A percentile compares a stretch with the other conserved stretches of the same genome.
These are phyloP conservation scores for Chloroclystis v-ata DNA, from an alignment of 2,888 invertebrate species.

Conservation along the genomic window DNA sequence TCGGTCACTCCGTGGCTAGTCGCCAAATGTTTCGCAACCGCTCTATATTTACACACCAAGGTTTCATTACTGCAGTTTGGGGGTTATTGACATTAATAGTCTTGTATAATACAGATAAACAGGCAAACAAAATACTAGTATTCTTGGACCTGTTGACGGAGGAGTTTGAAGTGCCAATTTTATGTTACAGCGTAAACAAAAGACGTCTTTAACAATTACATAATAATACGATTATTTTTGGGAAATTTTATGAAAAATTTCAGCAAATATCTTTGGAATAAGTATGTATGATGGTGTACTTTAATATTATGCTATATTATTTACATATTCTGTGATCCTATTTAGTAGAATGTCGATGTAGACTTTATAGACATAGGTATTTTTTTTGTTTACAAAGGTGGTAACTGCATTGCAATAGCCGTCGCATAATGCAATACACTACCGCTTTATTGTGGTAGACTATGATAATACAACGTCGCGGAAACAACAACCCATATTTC, in stretches of 20 bases:
- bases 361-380: neutral
- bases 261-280: no score
- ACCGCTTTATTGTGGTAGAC: no score
- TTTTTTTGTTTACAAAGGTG: constrained; percentile 22
- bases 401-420: constrained; percentile 6
- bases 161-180: constrained; percentile 62
- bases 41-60: constrained; percentile 68
- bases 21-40: constrained; percentile 71
- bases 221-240: constrained; percentile 37
- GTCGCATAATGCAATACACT: neutral
- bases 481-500: constrained; percentile 11
- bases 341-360: no score
- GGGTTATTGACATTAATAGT: constrained; percentile 72
- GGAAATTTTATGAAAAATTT: constrained; percentile 23
- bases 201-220: constrained; percentile 46
- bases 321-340: no score
- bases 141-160: constrained; percentile 40
- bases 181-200: constrained; percentile 43
- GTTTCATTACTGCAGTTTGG: constrained; percentile 70
- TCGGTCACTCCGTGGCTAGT: constrained; percentile 43
- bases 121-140: constrained; percentile 43
- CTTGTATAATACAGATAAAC: constrained; percentile 53
- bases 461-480: constrained; percentile 15
- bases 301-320: no score
- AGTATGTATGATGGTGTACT: no score